Evolutionary conservation across 2,113 vertebrate species (phyloP).

Genomic region (Heterotilapia buettikoferi): DNA sequence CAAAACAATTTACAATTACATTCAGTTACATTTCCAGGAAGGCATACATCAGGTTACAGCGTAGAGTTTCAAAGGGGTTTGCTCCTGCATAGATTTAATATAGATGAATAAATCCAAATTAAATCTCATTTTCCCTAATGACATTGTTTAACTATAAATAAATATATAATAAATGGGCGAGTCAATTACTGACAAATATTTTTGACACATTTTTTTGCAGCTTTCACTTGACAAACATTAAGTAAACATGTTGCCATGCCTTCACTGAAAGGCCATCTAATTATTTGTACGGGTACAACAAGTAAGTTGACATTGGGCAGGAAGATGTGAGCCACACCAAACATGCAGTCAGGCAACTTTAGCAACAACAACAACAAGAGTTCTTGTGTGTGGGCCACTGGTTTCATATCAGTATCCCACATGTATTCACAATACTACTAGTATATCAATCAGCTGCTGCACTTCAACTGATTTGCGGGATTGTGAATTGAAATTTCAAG

Average conservation of each 20-base stretch:
- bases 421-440: not conserved
- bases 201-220: not conserved
- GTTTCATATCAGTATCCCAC: not conserved
- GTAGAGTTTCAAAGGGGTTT: fast-evolving
- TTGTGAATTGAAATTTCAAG: not conserved
- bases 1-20: not conserved
- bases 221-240: fast-evolving
- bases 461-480: not conserved
- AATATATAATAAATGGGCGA: not conserved
- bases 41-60: not conserved
- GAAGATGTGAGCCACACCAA: not conserved
- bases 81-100: not conserved
- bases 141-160: not conserved
- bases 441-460: not conserved
- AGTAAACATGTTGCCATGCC: not conserved
- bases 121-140: not conserved
- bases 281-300: not conserved
- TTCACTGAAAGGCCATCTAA: not conserved
- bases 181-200: not conserved
- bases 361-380: not conserved
- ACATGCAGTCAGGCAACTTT: not conserved
- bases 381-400: not conserved
- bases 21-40: not conserved
- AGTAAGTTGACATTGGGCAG: not conserved
- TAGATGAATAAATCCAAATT: not conserved